phyloP scores from a whole-genome alignment of 2,113 vertebrate genomes.

The Rhabdornis inornatus region DNA sequence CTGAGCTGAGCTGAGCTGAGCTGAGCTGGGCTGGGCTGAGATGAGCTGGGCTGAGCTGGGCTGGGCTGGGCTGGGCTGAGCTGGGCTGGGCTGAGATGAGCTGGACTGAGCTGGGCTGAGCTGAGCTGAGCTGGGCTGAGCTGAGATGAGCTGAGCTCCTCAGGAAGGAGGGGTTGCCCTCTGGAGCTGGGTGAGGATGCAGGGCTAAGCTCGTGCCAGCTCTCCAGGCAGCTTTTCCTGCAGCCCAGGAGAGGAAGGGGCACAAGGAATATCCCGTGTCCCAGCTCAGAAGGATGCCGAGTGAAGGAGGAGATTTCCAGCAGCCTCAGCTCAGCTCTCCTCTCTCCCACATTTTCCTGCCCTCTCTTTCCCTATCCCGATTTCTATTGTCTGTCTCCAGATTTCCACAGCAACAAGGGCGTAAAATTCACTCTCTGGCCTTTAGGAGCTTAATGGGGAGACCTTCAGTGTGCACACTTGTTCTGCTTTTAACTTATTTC shows the following conservation, averaged over 20 bases:
- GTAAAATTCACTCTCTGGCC: slow-evolving; percentile 24
- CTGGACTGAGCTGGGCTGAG: not conserved
- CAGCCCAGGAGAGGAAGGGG: not conserved
- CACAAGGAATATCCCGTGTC: not conserved
- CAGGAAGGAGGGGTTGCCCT: not conserved
- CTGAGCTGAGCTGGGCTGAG: not conserved
- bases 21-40: too few species aligned
- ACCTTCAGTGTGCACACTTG: slow-evolving; percentile 55
- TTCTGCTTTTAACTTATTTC: slow-evolving; percentile 75
- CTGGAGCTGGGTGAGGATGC: not conserved
- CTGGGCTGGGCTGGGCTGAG: not conserved
- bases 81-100: too few species aligned
- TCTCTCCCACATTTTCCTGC: not conserved
- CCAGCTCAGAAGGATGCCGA: not conserved
- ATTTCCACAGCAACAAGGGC: slow-evolving; percentile 5
- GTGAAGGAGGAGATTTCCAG: not conserved
- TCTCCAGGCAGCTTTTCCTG: not conserved
- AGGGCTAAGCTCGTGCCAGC: not conserved
- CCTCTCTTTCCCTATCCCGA: not conserved
- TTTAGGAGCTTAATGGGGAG: slow-evolving; percentile 57
- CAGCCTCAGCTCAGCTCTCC: not conserved
- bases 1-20: too few species aligned
- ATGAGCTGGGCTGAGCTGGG: too few species aligned
- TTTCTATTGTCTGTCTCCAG: not conserved
- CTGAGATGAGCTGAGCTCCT: not conserved